Conservation (phyloP, 2,888 invertebrate genomes). For the Leptopilina drosophilae region DNA sequence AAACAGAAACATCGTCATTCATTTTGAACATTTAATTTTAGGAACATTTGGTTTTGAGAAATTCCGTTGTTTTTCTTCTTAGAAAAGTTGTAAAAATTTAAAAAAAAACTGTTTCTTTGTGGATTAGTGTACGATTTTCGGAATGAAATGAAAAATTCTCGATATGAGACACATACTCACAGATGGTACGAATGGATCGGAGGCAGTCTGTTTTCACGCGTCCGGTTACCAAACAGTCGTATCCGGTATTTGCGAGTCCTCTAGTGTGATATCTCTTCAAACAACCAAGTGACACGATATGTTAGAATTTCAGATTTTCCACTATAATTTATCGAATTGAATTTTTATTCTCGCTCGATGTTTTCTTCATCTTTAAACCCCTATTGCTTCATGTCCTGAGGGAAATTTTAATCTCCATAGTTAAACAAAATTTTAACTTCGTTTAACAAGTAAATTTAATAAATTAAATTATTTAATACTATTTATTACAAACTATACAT, state of each 20-base stretch:
- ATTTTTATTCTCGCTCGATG: background rate
- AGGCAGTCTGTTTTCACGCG: constrained; percentile 32
- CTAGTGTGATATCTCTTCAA: constrained; percentile 1
- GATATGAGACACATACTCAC: background rate
- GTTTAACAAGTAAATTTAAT: too few relatives aligned
- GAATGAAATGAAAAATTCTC: constrained; percentile 9
- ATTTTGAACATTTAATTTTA: too few relatives aligned
- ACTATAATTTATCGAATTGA: background rate
- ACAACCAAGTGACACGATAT: constrained; percentile 22
- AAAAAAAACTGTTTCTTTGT: too few relatives aligned
- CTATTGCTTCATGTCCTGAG: too few relatives aligned
- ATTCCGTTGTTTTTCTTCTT: too few relatives aligned
- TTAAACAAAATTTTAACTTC: too few relatives aligned
- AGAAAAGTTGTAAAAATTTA: too few relatives aligned
- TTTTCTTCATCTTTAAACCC: background rate
- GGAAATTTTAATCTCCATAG: too few relatives aligned
- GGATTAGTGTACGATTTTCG: background rate
- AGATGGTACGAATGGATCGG: constrained; percentile 26
- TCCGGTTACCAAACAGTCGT: constrained; percentile 37
- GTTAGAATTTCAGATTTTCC: constrained; percentile 2
- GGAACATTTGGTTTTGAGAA: too few relatives aligned
- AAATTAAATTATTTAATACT: too few relatives aligned
- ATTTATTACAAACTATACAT: too few relatives aligned
- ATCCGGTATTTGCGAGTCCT: constrained; percentile 32
- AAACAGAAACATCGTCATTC: too few relatives aligned